Evolutionary conservation across 2,888 invertebrate species (phyloP), one percentile per base, ranked within the genome.

Genomic region (Eristalis tenax): DNA sequence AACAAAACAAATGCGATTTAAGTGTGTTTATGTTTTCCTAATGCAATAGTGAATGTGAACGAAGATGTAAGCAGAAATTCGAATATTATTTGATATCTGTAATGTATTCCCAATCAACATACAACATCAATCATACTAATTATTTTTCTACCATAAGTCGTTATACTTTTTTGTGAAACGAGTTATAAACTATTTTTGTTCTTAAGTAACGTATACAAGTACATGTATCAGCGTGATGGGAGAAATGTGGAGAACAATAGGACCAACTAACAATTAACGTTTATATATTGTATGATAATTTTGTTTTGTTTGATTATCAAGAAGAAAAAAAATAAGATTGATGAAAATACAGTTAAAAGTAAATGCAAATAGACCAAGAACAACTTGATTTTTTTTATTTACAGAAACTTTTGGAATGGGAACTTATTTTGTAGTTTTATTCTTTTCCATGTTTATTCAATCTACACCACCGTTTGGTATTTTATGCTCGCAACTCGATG

Each of bases 1-100:
- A 73, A 59, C 13, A 76, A 81, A 40, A 63, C 1, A 69, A 57
- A 57, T 70, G 35, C 75, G 61, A 75, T 70, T 75, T 81, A 69
- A 78, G 70, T 86, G 73, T 73, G 85, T 83, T 82, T 87, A 79
- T 83, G 71, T 83, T 82, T 83, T 76, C 79, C 86, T 78, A 79
- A 68, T 83, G 83, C 64, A 76, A 70, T 64, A 65, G 35, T 69
- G 40, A 18, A 59, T 40, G 32, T 32, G 50, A 65, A 69, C 69
- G 59, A 26, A 61, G 23, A 18, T 74, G 38, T 68, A 73, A 32
- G 43, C 43, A n/a, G 18, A 50, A 18, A 50, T 68, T 82, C 69
- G 59, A 57, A 23, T 61, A 50, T 59, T 57, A 22, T 64, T 75
- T 70, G 66, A 57, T 74, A 35, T 70, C 56, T 65, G 28, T 74